Base-by-base conservation (phyloP, 2,797 vertebrate genomes). In the Eidolon dupreanum region DNA sequence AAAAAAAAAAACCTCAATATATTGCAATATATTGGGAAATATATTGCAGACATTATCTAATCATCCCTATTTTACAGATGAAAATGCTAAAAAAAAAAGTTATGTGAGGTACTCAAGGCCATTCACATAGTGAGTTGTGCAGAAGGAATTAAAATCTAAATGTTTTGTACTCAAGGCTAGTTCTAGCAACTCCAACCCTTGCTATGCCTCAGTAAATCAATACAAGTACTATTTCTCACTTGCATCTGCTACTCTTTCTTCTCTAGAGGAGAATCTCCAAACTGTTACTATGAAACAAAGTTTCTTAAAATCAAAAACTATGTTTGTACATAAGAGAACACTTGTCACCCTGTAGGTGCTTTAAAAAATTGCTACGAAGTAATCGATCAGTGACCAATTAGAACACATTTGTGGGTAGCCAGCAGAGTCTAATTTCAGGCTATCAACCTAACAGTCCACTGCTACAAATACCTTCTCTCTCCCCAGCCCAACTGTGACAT, bases 201-300 rank as follows among this genome's bases (percentile, higher is more conserved):
- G 83, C 53, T 92, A 68, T 46, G 66, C 11, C 51, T 49, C 15
- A 74, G 41, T 66, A 84, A 83, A 70, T 71, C 33, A 74, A 94
- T 51, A 92, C 9, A 77, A 55, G 51, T 43, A 71, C 36, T 22
- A 13, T 59, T 79, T 75, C 57, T 96, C 73, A 75, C n/a, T 87
- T 61, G n/a, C 8, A 81, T 68, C 53, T 49, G 73, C 75, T 70
- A 66, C 84, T 88, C 65, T 75, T 49, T 90, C 66, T 75, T 51
- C 26, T 90, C 70, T 66, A 19, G 13, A 93, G 74, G 24, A 88
- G 57, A 93, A 87, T 55, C 85, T 59, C 36, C 63, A 38, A 90
- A 96, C 57, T 90, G 71, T 90, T 96, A 94, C 73, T 75, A 89
- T 83, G 66, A 96, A 93, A 75, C 71, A 65, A 79, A 57, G 16